phyloP scores from a whole-genome alignment of 2,113 vertebrate genomes.

The Sapayoa aenigma region DNA sequence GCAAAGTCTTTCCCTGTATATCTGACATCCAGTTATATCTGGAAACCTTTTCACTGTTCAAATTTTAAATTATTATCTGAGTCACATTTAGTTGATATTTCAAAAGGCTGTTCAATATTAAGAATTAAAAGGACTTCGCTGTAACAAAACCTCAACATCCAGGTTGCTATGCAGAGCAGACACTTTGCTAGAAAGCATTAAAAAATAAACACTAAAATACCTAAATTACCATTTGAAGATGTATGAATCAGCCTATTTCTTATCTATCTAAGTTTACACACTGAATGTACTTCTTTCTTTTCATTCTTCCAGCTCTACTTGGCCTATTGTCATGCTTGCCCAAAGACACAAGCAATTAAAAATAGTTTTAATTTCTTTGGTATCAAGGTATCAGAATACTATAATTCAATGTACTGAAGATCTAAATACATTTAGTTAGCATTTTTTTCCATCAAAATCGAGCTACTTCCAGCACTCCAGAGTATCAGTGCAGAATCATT shows the following conservation, averaged over 20 bases:
- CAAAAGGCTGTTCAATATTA: background rate
- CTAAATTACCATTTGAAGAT: background rate
- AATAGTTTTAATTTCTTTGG: background rate
- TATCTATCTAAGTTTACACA: background rate
- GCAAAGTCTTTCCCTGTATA: conserved; percentile 3
- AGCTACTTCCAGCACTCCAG: background rate
- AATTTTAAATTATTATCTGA: conserved; percentile 7
- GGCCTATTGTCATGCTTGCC: background rate
- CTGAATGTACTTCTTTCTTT: background rate
- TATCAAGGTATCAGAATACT: background rate
- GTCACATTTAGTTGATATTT: background rate
- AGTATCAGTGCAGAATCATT: background rate
- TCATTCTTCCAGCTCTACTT: background rate
- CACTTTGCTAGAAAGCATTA: background rate
- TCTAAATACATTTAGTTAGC: background rate
- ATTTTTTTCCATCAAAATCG: background rate
- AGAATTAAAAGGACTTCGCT: background rate
- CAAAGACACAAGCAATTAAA: background rate
- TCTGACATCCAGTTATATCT: conserved; percentile 5
- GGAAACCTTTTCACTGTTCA: conserved; percentile 8
- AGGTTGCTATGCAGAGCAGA: background rate
- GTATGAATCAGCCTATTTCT: background rate
- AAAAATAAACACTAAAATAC: background rate
- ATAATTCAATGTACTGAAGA: background rate
- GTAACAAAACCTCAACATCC: background rate